Evolutionary conservation across 2,888 invertebrate species (phyloP), one percentile per base, ranked within the genome.

Genomic region (Thelaira solivaga): DNA sequence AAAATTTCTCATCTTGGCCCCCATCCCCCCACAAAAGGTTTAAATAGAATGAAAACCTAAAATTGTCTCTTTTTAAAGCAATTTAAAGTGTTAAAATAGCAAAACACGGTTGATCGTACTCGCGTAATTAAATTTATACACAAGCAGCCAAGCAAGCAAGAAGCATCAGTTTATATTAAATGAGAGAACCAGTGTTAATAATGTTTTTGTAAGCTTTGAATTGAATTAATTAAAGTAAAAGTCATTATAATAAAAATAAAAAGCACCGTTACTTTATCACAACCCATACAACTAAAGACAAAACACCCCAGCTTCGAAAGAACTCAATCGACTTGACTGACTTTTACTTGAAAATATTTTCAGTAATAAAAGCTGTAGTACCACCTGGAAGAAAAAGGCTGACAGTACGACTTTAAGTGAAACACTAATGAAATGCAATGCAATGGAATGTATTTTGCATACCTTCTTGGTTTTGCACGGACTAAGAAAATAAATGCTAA

Each of bases 171-270:
- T 22, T 36, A 43, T 36, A 43, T 36, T 20, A 20, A 65, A 26
- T 31, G n/a, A n/a, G n/a, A n/a, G n/a, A 45, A 75, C 67, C 53
- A 45, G 68, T 68, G 68, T 77, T 77, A 57, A 69, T 76, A 65
- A 74, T 75, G 79, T 65, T 65, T 79, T 75, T 75, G 51, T 64
- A n/a, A 68, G 68, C 74, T 75, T 75, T 62, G 75, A 79, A 80
- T 79, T 81, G 62, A 80, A 79, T 81, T 77, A 81, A 80, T 80
- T 81, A 81, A 81, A 76, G 64, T 77, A 43, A 24, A 29, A 51
- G 36, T 22, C 51, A 62, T 62, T 43, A 53, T 29, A 62, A 67
- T 47, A 34, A 69, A 73, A 71, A 45, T 57, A 59, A 29, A 51
- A 41, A 29, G 43, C 29, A 49, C 41, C 16, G 29, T 51, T 16